Evolutionary conservation across 2,888 invertebrate genomes (phyloP).

Genomic region (Tribolium freemani): DNA sequence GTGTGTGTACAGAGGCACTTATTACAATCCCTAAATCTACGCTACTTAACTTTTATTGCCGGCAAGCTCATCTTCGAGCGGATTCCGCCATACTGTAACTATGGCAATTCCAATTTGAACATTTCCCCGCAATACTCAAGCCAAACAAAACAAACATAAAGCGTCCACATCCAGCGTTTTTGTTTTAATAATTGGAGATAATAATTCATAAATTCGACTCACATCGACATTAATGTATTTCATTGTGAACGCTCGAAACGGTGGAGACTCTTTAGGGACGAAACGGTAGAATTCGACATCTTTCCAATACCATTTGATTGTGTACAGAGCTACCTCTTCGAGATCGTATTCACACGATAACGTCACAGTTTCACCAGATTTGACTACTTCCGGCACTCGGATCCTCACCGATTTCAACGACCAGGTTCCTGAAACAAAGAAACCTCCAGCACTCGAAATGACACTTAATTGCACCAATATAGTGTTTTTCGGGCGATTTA

Average conservation of each 20-base stretch:
- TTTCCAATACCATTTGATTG: constrained; percentile 72
- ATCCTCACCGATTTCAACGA: constrained; percentile 62
- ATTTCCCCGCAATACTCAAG: constrained; percentile 18
- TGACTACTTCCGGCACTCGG: constrained; percentile 67
- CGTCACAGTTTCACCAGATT: constrained; percentile 68
- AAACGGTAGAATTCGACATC: constrained; percentile 72
- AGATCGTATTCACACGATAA: constrained; percentile 71
- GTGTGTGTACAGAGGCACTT: constrained; percentile 32
- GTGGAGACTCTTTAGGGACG: constrained; percentile 71
- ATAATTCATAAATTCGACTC: constrained; percentile 18
- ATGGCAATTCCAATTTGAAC: constrained; percentile 26
- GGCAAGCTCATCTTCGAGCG: constrained; percentile 25
- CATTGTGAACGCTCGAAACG: constrained; percentile 68
- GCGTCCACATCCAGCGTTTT: not conserved
- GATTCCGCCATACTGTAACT: constrained; percentile 19
- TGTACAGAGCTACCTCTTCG: constrained; percentile 69
- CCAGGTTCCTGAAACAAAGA: constrained; percentile 32
- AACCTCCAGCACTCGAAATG: not conserved
- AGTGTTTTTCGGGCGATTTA: constrained; percentile 5
- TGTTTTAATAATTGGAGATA: constrained; percentile 6
- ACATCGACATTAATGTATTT: constrained; percentile 70
- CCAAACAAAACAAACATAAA: constrained; percentile 23
- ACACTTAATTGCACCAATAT: constrained; percentile 25
- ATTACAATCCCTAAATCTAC: constrained; percentile 34
- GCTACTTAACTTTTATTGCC: constrained; percentile 35